phyloP scores from a whole-genome alignment of 2,797 vertebrate species.

The Enteromius argenteus region DNA sequence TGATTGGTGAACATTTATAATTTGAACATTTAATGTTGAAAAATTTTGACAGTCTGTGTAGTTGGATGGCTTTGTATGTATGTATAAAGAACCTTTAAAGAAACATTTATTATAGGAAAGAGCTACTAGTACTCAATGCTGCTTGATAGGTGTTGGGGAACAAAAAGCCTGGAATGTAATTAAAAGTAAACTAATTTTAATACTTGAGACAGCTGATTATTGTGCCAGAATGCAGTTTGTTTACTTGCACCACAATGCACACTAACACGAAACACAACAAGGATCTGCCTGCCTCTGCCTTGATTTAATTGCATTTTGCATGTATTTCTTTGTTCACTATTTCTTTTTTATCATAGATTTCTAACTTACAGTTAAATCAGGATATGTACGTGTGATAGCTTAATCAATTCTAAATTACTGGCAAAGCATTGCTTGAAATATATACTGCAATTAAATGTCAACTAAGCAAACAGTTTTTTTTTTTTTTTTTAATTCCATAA shows the following conservation, averaged over 20 bases:
- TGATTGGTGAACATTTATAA: background rate
- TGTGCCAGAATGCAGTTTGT: background rate
- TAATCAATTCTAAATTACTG: background rate
- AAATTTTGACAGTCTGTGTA: too few species aligned
- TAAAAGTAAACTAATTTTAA: conserved; percentile 12
- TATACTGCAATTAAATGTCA: background rate
- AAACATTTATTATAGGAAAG: background rate
- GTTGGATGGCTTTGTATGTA: too few species aligned
- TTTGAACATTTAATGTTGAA: background rate
- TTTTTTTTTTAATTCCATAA: background rate
- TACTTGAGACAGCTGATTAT: background rate
- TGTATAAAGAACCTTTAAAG: background rate
- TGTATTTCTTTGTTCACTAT: background rate
- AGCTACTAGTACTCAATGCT: background rate
- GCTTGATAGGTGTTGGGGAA: background rate
- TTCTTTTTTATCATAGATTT: background rate
- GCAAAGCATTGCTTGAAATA: background rate
- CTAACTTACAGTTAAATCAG: background rate
- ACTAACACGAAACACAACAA: background rate
- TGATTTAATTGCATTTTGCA: background rate
- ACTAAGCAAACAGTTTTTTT: background rate
- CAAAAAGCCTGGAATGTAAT: background rate
- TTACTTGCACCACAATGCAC: background rate
- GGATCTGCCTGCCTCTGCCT: background rate
- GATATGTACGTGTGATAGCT: background rate